Evolutionary conservation across 2,888 invertebrate genomes (phyloP).

Genomic region (Chymomyza fuscimana): DNA sequence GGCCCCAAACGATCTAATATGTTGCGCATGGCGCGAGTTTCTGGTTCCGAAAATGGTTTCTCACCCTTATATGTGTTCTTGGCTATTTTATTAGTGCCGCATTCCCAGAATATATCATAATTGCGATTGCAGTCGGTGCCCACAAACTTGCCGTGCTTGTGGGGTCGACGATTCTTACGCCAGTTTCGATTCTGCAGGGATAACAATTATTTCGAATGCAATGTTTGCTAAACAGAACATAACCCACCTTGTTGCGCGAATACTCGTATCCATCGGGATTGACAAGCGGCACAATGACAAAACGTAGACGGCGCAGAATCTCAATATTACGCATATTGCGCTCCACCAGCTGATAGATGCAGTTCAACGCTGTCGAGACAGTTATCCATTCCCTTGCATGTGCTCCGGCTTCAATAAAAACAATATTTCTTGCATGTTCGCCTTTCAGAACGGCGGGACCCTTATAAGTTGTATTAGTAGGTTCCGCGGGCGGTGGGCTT

Average conservation of each 20-base stretch:
- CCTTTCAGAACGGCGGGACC: conserved; percentile 32
- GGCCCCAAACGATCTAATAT: conserved; percentile 69
- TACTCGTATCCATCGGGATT: conserved; percentile 89
- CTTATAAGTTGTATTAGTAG: conserved; percentile 1
- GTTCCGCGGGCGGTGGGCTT: neutral
- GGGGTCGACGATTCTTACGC: conserved; percentile 82
- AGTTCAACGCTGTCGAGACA: conserved; percentile 82
- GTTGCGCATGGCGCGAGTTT: conserved; percentile 76
- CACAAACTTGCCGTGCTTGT: conserved; percentile 75
- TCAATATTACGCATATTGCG: conserved; percentile 77
- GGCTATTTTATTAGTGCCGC: conserved; percentile 56
- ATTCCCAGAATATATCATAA: conserved; percentile 83
- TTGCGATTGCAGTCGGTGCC: conserved; percentile 86
- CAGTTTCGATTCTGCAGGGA: conserved; percentile 81
- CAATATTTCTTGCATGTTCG: conserved; percentile 60
- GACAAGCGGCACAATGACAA: conserved; percentile 84
- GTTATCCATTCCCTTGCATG: conserved; percentile 87
- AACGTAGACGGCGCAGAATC: conserved; percentile 83
- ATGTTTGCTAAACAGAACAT: neutral
- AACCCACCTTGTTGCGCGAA: conserved; percentile 80
- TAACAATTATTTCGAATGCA: neutral
- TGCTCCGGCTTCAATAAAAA: conserved; percentile 79
- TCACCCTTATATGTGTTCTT: conserved; percentile 77
- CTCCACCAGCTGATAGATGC: conserved; percentile 82
- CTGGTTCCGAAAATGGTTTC: conserved; percentile 78